These are phyloP conservation scores for Gnathonemus echidnorhynchus DNA, from an alignment of 2,113 vertebrate genomes.

Conservation along the genomic window DNA sequence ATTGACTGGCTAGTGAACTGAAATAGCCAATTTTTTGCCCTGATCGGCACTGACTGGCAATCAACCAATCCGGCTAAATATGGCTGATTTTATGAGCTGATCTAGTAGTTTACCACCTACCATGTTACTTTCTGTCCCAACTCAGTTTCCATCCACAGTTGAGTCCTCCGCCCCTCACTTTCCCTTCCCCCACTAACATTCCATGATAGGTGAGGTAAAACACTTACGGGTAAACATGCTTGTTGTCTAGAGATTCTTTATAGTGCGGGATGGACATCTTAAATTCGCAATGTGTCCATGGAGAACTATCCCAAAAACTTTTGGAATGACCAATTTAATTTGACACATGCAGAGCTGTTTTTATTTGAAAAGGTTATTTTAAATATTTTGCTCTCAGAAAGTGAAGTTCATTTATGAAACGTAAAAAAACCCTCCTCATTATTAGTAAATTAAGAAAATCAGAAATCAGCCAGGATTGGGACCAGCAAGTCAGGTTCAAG, in stretches of 20 bases:
- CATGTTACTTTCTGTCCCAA: neutral
- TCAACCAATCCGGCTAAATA: neutral
- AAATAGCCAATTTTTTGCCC: neutral
- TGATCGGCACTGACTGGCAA: no score
- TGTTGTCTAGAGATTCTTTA: neutral
- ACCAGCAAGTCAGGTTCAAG: neutral
- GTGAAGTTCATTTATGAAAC: neutral
- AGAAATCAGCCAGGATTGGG: neutral
- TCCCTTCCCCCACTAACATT: neutral
- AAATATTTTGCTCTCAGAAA: neutral
- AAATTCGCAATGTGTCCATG: neutral
- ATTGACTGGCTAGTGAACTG: neutral
- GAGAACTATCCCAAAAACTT: neutral
- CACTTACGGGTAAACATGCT: neutral
- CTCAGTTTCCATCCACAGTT: neutral
- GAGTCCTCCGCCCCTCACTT: neutral
- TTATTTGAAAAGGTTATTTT: neutral
- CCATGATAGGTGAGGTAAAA: neutral
- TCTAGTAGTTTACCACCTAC: neutral
- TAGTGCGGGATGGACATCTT: neutral
- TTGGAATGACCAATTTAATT: neutral
- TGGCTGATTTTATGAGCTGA: neutral
- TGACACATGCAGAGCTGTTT: neutral
- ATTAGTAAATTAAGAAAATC: neutral
- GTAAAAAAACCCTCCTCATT: neutral